Evolutionary conservation across 2,888 invertebrate genomes (phyloP), one percentile per base, ranked within the genome.

Genomic region (Balanococcus diminutus): DNA sequence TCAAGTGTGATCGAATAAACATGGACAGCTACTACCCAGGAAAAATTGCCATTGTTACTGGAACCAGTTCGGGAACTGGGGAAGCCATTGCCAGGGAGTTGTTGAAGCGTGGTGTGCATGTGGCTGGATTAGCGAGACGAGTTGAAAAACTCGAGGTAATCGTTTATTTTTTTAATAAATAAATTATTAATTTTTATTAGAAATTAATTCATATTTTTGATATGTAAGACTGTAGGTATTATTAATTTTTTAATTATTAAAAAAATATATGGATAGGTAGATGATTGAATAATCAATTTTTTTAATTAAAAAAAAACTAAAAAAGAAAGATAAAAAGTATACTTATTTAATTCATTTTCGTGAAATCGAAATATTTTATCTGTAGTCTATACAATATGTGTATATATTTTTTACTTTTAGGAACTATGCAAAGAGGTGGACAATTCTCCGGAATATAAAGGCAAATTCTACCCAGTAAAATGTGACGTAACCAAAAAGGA

Each of bases 41-140:
- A 31, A 86, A 85, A 82, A 56, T 86, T 9, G 83, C 86, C 2
- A 16, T 86, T 14, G 86, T 87, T 9, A 87, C 86, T 4, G 86
- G 87, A 39, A 36, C 87, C 61, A 86, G 86, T 32, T 81, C 81
- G 25, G 83, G 86, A 31, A 87, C 82, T 11, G 83, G 86, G 5
- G 28, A 56, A 32, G 61, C 61, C 4, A 86, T 32, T 0, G 75
- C 56, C 19, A 87, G 11, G n/a, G 25, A 42, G 6, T 67, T 87
- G 14, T 22, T 85, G 8, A 9, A 79, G 81, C 16, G 32, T 0
- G 83, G 83, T 56, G 61, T 86, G 36, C 72, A 75, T 11, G 87
- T 87, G 11, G 86, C 72, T 3, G 87, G 84, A 19, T 86, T 86
- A 14, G 83, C 86, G 2, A 75, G 79, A 67, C 56, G 81, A 19